These are phyloP conservation scores for Micromussa lordhowensis DNA, from an alignment of 92 coral and sea anemone genomes.

Conservation along the genomic window DNA sequence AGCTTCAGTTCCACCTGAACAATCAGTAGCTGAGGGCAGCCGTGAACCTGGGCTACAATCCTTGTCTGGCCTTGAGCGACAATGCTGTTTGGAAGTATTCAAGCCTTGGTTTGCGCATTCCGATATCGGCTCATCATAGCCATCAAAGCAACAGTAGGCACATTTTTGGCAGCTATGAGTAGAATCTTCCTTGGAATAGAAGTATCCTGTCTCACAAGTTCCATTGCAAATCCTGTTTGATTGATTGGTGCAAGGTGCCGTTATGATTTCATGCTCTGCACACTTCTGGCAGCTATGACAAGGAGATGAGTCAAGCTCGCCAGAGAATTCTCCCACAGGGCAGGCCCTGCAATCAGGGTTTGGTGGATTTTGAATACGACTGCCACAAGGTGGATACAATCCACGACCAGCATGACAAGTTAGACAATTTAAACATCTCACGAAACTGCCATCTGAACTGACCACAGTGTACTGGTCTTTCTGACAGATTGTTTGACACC, in stretches of 20 bases:
- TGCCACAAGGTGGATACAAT: background rate
- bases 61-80: slow-evolving; percentile 18
- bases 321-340: background rate
- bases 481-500: background rate
- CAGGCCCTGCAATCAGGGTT: background rate
- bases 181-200: background rate
- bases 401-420: slow-evolving; percentile 8
- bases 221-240: slow-evolving; percentile 21
- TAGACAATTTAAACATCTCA: background rate
- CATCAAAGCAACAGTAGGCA: slow-evolving; percentile 1
- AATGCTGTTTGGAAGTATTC: background rate
- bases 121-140: background rate
- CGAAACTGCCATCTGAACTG: background rate
- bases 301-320: background rate
- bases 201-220: slow-evolving; percentile 16
- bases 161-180: slow-evolving; percentile 28
- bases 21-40: background rate
- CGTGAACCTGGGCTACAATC: background rate
- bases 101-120: slow-evolving; percentile 14
- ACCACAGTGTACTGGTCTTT: background rate
- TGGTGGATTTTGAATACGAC: background rate
- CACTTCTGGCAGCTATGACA: slow-evolving; percentile 21
- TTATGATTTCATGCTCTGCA: background rate
- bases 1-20: background rate
- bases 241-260: background rate